Evolutionary conservation across 2,113 vertebrate species (phyloP).

Genomic region (Theropithecus gelada): DNA sequence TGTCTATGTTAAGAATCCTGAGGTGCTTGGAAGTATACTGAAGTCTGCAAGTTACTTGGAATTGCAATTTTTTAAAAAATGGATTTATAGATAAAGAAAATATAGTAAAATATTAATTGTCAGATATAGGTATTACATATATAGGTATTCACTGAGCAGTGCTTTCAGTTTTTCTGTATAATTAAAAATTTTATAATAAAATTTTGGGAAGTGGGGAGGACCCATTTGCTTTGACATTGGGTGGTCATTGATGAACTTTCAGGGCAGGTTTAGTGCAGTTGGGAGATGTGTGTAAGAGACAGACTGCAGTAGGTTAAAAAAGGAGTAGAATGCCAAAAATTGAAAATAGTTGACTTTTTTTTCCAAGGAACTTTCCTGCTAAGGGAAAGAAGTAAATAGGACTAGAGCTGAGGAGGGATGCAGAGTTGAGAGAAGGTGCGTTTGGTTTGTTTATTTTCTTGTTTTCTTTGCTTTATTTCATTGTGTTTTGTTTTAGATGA

Average conservation of each 20-base stretch:
- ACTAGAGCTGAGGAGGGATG: not conserved
- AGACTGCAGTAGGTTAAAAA: not conserved
- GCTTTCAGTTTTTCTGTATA: not conserved
- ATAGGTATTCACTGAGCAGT: not conserved
- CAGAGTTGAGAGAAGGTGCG: not conserved
- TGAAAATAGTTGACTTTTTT: not conserved
- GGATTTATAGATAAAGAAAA: not conserved
- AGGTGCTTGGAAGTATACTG: not conserved
- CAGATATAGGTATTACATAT: not conserved
- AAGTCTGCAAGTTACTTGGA: not conserved
- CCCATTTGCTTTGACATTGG: not conserved
- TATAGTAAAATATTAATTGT: not conserved
- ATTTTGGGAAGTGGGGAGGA: not conserved
- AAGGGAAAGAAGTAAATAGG: not conserved
- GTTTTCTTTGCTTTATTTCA: not conserved
- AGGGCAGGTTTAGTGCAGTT: not conserved
- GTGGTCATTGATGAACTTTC: not conserved
- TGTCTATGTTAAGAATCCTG: not conserved
- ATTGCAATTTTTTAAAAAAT: not conserved
- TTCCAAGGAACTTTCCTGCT: not conserved
- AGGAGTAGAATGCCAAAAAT: not conserved
- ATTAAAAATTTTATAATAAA: not conserved
- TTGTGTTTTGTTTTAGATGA: constrained; percentile 1
- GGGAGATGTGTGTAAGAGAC: not conserved
- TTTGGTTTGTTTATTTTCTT: not conserved